Evolutionary conservation across 1,140 invertebrate genomes (phyloP).

Genomic region (Cotesia chilonis): DNA sequence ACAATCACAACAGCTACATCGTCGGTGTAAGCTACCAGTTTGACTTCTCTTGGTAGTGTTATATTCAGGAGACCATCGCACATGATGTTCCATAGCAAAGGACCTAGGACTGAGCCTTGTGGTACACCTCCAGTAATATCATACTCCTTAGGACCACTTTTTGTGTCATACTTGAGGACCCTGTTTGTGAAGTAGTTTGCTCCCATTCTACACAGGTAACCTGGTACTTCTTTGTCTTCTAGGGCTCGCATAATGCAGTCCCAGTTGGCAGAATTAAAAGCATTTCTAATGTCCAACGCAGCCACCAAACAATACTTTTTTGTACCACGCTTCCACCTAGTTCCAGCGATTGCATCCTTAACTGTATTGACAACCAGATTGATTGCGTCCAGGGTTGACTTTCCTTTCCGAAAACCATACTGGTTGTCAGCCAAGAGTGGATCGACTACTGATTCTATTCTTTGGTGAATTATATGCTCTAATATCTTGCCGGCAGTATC

Average conservation of each 20-base stretch:
- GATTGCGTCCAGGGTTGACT: background rate
- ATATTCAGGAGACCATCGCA: slow-evolving; percentile 16
- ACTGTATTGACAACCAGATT: background rate
- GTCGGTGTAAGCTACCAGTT: slow-evolving; percentile 11
- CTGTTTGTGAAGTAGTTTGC: slow-evolving; percentile 17
- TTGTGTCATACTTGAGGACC: slow-evolving; percentile 18
- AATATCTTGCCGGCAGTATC: background rate
- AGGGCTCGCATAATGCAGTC: slow-evolving; percentile 21
- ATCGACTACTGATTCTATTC: background rate
- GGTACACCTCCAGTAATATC: slow-evolving; percentile 23
- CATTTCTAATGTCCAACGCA: slow-evolving; percentile 33
- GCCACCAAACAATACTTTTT: slow-evolving; percentile 31
- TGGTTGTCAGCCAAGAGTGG: background rate
- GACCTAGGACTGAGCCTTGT: slow-evolving; percentile 16
- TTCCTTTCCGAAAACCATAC: slow-evolving; percentile 1
- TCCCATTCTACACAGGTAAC: background rate
- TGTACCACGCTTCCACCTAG: background rate
- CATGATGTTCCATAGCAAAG: slow-evolving; percentile 21
- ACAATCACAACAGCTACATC: slow-evolving; percentile 27
- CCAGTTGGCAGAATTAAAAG: slow-evolving; percentile 37
- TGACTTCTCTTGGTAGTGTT: background rate
- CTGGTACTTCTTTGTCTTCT: background rate
- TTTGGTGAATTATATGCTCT: background rate
- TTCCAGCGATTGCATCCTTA: slow-evolving; percentile 4
- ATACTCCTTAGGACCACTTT: slow-evolving; percentile 13